phyloP scores from a whole-genome alignment of 2,888 invertebrate genomes.

The Noctua comes region DNA sequence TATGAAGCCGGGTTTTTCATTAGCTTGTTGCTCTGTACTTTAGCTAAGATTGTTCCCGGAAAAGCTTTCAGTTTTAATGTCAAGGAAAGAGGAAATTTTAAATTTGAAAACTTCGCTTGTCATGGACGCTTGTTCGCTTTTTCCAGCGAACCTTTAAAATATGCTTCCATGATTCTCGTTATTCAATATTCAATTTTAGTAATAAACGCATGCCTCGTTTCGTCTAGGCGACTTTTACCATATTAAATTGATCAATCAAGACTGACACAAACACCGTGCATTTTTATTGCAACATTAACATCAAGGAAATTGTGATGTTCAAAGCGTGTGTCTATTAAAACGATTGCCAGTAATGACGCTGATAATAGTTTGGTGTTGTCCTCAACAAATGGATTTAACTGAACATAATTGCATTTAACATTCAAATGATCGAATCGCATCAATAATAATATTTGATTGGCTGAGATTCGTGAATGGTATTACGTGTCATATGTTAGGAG shows the following conservation, averaged over 20 bases:
- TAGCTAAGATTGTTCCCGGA: slow-evolving; percentile 26
- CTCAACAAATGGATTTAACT: slow-evolving; percentile 68
- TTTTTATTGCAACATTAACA: slow-evolving; percentile 24
- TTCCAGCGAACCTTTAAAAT: neutral
- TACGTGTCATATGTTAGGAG: slow-evolving; percentile 70
- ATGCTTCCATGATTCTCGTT: neutral
- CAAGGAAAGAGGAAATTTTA: slow-evolving; percentile 7
- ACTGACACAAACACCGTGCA: slow-evolving; percentile 4
- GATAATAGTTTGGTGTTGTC: slow-evolving; percentile 64
- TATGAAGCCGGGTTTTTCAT: slow-evolving; percentile 23
- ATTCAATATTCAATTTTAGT: neutral
- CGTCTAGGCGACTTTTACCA: slow-evolving; percentile 17
- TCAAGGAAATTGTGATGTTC: slow-evolving; percentile 56
- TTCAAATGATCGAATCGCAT: slow-evolving; percentile 66
- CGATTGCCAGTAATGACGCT: slow-evolving; percentile 58
- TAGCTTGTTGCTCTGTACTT: slow-evolving; percentile 44
- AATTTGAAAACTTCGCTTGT: slow-evolving; percentile 16
- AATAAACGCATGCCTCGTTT: neutral
- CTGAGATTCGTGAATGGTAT: slow-evolving; percentile 71
- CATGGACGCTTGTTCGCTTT: neutral
- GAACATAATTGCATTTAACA: slow-evolving; percentile 69
- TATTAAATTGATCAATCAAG: slow-evolving; percentile 53
- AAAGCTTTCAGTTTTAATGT: slow-evolving; percentile 34
- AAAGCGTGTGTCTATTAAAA: slow-evolving; percentile 40
- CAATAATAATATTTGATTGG: slow-evolving; percentile 69